A percentile compares a stretch with the other conserved stretches of the same genome.
phyloP scores from a whole-genome alignment of 2,113 vertebrate species.

The Bungarus multicinctus region DNA sequence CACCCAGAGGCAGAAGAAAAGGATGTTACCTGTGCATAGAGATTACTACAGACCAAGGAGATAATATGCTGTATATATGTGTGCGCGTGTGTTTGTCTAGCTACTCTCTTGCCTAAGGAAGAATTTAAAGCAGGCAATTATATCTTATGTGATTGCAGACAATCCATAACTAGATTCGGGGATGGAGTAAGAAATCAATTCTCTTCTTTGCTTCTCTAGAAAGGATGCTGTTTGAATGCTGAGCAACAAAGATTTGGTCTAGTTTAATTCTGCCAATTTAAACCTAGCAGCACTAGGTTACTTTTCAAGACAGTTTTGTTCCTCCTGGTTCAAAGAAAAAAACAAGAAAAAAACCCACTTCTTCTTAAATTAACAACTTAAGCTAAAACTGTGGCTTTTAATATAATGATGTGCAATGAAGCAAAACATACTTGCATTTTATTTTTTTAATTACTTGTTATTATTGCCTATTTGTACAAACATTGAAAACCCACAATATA shows the following conservation, averaged over 20 bases:
- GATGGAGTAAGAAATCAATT: conserved; percentile 4
- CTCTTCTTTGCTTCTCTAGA: neutral
- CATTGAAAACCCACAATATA: neutral
- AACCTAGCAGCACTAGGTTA: neutral
- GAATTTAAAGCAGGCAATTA: conserved; percentile 12
- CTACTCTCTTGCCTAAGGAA: conserved; percentile 6
- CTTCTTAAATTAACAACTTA: neutral
- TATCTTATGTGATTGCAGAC: conserved; percentile 1
- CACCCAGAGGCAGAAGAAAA: neutral
- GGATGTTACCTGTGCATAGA: neutral
- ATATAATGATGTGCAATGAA: neutral
- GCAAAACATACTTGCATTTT: neutral
- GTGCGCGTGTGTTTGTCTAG: neutral
- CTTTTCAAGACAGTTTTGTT: neutral
- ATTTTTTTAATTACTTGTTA: neutral
- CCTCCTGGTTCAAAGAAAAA: neutral
- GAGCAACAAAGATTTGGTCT: neutral
- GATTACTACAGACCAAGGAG: neutral
- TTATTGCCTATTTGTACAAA: neutral
- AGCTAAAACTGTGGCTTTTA: neutral
- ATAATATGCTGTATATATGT: neutral
- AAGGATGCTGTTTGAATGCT: neutral
- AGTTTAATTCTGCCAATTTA: neutral
- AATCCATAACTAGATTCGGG: conserved; percentile 12
- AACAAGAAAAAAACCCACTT: neutral